A percentile compares a stretch with the other conserved stretches of the same genome.
phyloP scores from a whole-genome alignment of 2,888 invertebrate genomes.

The Drosophila austrosaltans region DNA sequence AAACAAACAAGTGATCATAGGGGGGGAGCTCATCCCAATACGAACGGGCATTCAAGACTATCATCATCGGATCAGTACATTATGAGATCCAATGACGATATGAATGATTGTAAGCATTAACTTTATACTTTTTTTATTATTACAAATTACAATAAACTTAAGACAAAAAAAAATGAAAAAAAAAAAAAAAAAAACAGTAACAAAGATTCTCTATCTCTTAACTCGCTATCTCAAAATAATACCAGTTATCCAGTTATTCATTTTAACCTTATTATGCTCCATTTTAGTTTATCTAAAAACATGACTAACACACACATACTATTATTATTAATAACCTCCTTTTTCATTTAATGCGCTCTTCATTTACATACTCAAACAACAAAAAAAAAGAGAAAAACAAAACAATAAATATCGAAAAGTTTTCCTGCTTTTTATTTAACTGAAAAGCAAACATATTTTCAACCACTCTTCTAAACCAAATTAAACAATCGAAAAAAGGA shows the following conservation, averaged over 20 bases:
- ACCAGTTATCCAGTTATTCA: constrained; percentile 57
- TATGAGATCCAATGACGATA: constrained; percentile 85
- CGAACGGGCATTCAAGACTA: constrained; percentile 84
- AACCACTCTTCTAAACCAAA: constrained; percentile 19
- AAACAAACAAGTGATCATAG: constrained; percentile 84
- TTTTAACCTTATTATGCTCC: constrained; percentile 49
- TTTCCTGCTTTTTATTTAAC: constrained; percentile 58
- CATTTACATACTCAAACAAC: constrained; percentile 32
- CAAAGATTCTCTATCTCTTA: constrained; percentile 62
- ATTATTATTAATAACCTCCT: constrained; percentile 1
- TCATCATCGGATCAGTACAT: constrained; percentile 85
- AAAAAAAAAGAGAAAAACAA: constrained; percentile 47
- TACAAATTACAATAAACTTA: constrained; percentile 53
- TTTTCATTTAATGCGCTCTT: constrained; percentile 53
- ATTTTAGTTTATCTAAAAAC: constrained; percentile 61
- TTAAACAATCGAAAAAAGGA: constrained; percentile 19
- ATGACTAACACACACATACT: constrained; percentile 64
- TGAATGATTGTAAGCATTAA: constrained; percentile 84
- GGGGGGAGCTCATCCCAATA: constrained; percentile 85
- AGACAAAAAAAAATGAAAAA: constrained; percentile 51
- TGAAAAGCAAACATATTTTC: constrained; percentile 56
- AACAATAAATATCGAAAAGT: constrained; percentile 36
- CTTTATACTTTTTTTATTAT: constrained; percentile 66
- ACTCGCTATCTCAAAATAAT: constrained; percentile 72
- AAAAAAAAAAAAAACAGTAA: constrained; percentile 50